Conservation (phyloP, 2,797 vertebrate genomes). For the Rachycentron canadum region DNA sequence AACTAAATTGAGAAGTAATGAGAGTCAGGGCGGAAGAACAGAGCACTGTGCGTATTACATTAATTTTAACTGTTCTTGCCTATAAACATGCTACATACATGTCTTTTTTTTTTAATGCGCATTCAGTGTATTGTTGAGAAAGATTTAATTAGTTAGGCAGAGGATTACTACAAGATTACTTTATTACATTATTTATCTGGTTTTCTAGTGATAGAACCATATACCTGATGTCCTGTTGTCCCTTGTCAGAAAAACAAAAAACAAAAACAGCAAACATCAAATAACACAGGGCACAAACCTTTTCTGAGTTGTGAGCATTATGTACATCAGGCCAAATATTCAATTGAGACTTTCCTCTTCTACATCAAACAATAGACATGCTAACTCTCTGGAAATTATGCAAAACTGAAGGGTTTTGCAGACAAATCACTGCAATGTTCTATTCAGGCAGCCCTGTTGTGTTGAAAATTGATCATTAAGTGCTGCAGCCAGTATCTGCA, state of each 20-base stretch:
- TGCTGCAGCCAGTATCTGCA: not conserved
- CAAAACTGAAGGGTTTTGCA: constrained; percentile 11
- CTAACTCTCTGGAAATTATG: constrained; percentile 1
- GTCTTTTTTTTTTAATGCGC: constrained; percentile 14
- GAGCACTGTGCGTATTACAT: not conserved
- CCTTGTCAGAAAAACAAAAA: not conserved
- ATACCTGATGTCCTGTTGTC: not conserved
- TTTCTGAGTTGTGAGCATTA: not conserved
- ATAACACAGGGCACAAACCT: not conserved
- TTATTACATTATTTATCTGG: not conserved
- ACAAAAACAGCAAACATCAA: not conserved
- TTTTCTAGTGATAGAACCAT: not conserved
- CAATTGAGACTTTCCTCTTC: not conserved
- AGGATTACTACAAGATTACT: not conserved
- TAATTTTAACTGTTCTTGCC: constrained; percentile 21
- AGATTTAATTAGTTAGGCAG: not conserved
- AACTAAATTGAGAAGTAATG: constrained; percentile 36
- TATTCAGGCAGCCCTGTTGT: not conserved
- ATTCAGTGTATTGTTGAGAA: not conserved
- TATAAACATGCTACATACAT: not conserved
- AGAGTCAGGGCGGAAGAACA: constrained; percentile 14
- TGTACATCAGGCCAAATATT: not conserved
- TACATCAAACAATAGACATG: not conserved
- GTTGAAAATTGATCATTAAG: not conserved
- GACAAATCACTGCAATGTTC: not conserved